Evolutionary conservation across 2,888 invertebrate species (phyloP), one percentile per base, ranked within the genome.

Genomic region (Volucella zonaria): DNA sequence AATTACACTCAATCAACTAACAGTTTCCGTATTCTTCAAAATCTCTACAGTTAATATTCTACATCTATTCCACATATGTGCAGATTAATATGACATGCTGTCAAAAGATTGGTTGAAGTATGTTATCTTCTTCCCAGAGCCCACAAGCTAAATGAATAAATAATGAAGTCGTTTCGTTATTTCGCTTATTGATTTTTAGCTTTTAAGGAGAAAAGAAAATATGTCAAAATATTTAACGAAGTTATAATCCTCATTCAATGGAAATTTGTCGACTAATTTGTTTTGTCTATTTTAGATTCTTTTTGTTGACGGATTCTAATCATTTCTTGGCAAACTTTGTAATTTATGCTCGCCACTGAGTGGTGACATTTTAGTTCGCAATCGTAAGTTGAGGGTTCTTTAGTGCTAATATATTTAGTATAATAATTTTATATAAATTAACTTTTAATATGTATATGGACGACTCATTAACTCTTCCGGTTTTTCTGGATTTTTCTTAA

Each of bases 141-240:
- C 47, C 47, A 68, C n/a, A 68, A 76, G 43, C 59, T 6, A 31
- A 61, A 49, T 61, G 61, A 77, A 77, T 77, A 61, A 14, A 18
- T 68, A 77, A 77, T 77, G 45, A 77, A 77, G 76, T 45, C 52
- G 68, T 68, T 68, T 61, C 54, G 47, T 52, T 15, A 61, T 77
- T 68, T 61, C 61, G 47, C 45, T 15, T 67, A 67, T 61, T 77
- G 59, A 68, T 76, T 74, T 68, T 68, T 61, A 15, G 18, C 45
- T 23, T 67, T 61, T 76, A 45, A 61, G 15, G 40, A 40, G 52
- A 68, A 68, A 59, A 42, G 15, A 67, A 67, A 67, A 68, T 67
- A 68, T 68, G 51, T 51, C 49, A 66, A 66, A 66, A 66, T 66
- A 66, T 66, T 66, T 18, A 54, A 54, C 31, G 51, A 40, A 40